Evolutionary conservation across 1,140 invertebrate genomes (phyloP), one percentile per base, ranked within the genome.

Genomic region (Neomicropteryx cornuta): DNA sequence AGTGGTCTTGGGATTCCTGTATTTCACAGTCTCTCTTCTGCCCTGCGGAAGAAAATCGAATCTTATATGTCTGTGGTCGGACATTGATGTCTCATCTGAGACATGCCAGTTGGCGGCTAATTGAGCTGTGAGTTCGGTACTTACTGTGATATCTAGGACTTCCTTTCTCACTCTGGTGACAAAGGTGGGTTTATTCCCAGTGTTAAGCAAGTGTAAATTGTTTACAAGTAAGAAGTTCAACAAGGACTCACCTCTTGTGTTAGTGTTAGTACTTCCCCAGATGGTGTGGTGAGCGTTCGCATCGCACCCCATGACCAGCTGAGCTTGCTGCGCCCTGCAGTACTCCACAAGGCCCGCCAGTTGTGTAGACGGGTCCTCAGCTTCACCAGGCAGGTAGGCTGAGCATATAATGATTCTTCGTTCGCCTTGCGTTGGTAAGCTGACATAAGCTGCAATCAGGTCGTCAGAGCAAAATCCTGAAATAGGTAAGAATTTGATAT

Each of bases 261-360:
- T 50, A 17, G 28, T 47, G 31, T 46, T 36, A 1, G 38, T 41
- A 36, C 49, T 52, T 3, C 47, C 47, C 45, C 44, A 51, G 4
- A 44, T 33, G 1, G 20, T 33, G 23, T 51, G 36, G 29, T 53
- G 47, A 3, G 41, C 33, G 29, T 50, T 53, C 0, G 45, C 45
- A 42, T 54, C 48, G 32, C 49, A 53, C 5, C 44, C 43, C 5
- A 53, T 18, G 5, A 50, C 23, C 1, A 51, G 40, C 16, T 45
- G 13, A 19, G 33, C 22, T n/a, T n/a, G n/a, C n/a, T n/a, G n/a
- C n/a, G n/a, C n/a, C n/a, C n/a, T n/a, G n/a, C n/a, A n/a, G n/a
- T n/a, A n/a, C n/a, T n/a, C n/a, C n/a, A n/a, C n/a, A n/a, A n/a
- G n/a, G n/a, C n/a, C n/a, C n/a, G n/a, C n/a, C n/a, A n/a, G n/a